Base-by-base conservation (phyloP, 2,888 invertebrate species). In the Pseudeuparius sepicola region DNA sequence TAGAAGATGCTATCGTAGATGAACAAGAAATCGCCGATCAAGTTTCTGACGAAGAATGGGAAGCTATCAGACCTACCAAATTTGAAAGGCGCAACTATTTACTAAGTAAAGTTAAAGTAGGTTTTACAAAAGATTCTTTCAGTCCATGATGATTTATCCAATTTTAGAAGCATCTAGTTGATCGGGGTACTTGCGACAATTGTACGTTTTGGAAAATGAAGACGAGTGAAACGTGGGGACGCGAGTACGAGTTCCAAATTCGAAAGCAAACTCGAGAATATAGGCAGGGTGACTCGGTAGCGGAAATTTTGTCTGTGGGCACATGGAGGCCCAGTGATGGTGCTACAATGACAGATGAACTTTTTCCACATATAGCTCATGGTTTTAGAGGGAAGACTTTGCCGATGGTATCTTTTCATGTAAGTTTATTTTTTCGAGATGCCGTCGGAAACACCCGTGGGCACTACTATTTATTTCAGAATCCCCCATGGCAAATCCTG, bases 401-500 rank as follows among this genome's bases (percentile, higher is more conserved):
- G 42, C 78, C 84, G 1, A 67, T 89, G 16, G 67, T 82, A 2
- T 78, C 85, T 0, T 79, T 78, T 54, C 80, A 89, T 59, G 89
- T 88, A 63, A 70, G 73, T 57, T n/a, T 23, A 9, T 11, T 24
- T 11, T 30, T 23, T 26, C 13, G 7, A n/a, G n/a, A n/a, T n/a
- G n/a, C n/a, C n/a, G n/a, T n/a, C n/a, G n/a, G n/a, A n/a, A n/a
- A n/a, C n/a, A 20, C 6, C 20, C 20, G n/a, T 7, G 20, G 20
- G 23, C 11, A 3, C 9, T 28, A 14, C 14, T 29, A 28, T 34
- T 29, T 14, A 24, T 60, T 69, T 45, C 55, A 90, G 89, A 85
- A 83, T 62, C 88, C 89, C 1, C 89, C 89, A 0, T 90, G 89
- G 88, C 84, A 87, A 53, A 78, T 82, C 18, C 55, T 86, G 2